Conservation (phyloP, 1,140 invertebrate species). For the Psilanteris sp. region DNA sequence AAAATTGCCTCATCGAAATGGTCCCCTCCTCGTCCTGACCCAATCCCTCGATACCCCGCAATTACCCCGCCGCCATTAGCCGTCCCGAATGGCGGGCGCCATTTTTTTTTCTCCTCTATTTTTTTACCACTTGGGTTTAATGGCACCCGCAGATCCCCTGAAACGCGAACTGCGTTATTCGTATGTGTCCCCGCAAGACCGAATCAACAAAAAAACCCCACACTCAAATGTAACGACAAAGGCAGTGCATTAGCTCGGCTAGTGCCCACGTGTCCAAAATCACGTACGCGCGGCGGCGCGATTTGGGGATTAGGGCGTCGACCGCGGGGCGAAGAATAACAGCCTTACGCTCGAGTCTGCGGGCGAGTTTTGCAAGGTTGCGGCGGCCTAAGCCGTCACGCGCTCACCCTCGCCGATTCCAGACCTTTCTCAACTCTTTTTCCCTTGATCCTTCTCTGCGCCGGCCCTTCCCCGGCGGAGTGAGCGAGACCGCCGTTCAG, state of each 20-base stretch:
- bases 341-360: conserved; percentile 44
- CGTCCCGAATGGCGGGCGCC: too few species aligned
- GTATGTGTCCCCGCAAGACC: too few species aligned
- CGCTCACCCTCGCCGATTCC: conserved; percentile 75
- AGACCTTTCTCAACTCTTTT: conserved; percentile 79
- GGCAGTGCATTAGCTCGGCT: conserved; percentile 42
- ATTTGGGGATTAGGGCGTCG: conserved; percentile 37
- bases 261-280: conserved; percentile 44
- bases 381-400: conserved; percentile 69
- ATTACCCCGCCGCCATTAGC: too few species aligned
- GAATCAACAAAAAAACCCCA: too few species aligned
- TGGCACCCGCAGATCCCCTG: too few species aligned
- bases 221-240: too few species aligned
- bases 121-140: too few species aligned
- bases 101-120: too few species aligned
- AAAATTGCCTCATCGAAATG: too few species aligned
- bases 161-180: too few species aligned
- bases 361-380: conserved; percentile 61
- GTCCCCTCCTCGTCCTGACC: too few species aligned
- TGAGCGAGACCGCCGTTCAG: conserved; percentile 1
- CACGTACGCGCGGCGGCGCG: conserved; percentile 35
- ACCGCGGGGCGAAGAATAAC: conserved; percentile 20
- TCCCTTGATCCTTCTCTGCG: conserved; percentile 73
- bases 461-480: conserved; percentile 37
- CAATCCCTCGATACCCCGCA: too few species aligned